Conservation (phyloP, 2,888 invertebrate species). For the Stratiomys singularior region DNA sequence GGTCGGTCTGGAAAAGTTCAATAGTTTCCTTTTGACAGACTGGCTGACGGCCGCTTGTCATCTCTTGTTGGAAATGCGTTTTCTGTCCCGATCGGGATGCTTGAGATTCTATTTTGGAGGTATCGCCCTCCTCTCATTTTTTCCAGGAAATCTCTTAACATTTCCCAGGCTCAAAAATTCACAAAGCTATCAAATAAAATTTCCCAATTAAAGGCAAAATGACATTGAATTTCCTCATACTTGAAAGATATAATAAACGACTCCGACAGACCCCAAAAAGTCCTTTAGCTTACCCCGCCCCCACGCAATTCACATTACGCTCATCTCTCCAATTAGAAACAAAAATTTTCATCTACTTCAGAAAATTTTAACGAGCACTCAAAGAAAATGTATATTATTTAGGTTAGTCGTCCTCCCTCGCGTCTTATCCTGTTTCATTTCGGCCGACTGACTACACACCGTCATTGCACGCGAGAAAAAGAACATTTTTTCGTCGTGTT, state of each 20-base stretch:
- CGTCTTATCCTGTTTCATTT: no score
- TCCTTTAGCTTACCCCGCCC: background rate
- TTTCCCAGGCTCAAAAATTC: background rate
- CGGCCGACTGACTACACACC: no score
- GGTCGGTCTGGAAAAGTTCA: background rate
- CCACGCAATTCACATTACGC: background rate
- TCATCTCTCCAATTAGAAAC: background rate
- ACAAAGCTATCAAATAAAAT: background rate
- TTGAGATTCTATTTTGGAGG: background rate
- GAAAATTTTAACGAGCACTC: background rate
- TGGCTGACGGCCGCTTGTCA: background rate
- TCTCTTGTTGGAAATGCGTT: background rate
- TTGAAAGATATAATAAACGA: background rate
- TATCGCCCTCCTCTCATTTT: background rate
- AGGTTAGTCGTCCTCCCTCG: no score
- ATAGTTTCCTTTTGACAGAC: background rate
- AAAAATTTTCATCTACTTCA: background rate
- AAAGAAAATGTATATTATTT: background rate
- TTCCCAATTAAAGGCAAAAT: background rate
- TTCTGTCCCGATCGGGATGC: no score
- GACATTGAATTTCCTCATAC: background rate
- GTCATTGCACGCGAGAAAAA: no score
- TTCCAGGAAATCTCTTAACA: background rate
- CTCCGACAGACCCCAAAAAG: background rate
- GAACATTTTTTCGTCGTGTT: background rate